These are phyloP conservation scores for Haemorhous mexicanus DNA, from an alignment of 2,113 vertebrate species.

Conservation along the genomic window DNA sequence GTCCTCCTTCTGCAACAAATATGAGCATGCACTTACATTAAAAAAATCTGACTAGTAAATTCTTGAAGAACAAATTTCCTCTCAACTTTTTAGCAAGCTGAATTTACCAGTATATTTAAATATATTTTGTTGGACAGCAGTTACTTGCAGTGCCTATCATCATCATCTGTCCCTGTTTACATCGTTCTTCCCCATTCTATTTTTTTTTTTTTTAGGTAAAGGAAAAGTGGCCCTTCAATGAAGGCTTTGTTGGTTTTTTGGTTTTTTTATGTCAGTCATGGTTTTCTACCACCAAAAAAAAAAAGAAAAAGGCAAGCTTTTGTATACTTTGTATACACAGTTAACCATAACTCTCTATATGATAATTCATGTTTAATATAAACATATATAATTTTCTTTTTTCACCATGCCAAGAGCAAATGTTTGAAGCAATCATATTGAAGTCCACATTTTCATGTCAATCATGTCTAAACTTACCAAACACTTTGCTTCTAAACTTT, in stretches of 20 bases:
- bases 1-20: background rate
- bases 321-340: background rate
- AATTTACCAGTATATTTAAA: background rate
- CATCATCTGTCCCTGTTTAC: background rate
- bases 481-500: background rate
- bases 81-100: background rate
- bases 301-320: background rate
- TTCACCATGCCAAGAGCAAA: background rate
- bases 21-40: background rate
- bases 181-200: background rate
- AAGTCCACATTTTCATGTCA: background rate
- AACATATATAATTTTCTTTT: background rate
- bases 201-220: background rate
- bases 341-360: background rate
- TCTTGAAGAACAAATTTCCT: background rate
- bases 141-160: background rate
- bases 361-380: background rate
- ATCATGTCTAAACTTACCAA: background rate
- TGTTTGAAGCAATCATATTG: background rate
- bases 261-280: background rate
- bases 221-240: background rate
- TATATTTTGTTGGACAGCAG: background rate
- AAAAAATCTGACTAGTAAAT: background rate
- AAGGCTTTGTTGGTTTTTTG: background rate
- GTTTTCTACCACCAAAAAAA: background rate